A percentile compares a stretch with the other conserved stretches of the same genome.
Conservation (phyloP, 2,113 vertebrate species). For the Onychostoma macrolepis region DNA sequence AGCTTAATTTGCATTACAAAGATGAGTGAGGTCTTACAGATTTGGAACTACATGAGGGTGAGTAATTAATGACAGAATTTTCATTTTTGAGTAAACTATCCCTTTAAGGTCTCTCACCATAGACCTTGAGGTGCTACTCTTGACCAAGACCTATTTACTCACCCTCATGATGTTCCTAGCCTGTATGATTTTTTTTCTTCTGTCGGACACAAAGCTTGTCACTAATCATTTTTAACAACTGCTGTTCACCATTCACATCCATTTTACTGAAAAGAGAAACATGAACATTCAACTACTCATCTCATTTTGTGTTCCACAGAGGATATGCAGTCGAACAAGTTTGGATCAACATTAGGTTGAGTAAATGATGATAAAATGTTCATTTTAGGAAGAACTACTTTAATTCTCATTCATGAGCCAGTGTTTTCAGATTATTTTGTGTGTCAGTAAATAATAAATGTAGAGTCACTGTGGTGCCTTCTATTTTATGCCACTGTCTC, state of each 20-base stretch:
- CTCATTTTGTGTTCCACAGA: background rate
- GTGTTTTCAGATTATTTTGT: background rate
- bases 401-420: background rate
- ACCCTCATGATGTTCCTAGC: too few relatives aligned
- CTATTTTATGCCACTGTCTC: slow-evolving; percentile 18
- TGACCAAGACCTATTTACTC: too few relatives aligned
- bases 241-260: background rate
- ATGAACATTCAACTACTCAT: background rate
- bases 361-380: background rate
- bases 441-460: slow-evolving; percentile 10
- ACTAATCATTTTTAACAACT: too few relatives aligned
- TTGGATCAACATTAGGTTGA: background rate
- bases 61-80: too few relatives aligned
- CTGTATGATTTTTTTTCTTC: too few relatives aligned
- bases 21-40: too few relatives aligned
- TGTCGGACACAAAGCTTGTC: too few relatives aligned
- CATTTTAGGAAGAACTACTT: background rate
- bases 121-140: too few relatives aligned
- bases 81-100: too few relatives aligned
- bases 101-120: too few relatives aligned
- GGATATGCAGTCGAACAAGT: background rate
- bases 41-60: too few relatives aligned
- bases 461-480: background rate
- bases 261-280: background rate
- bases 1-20: too few relatives aligned